phyloP scores from a whole-genome alignment of 2,888 invertebrate genomes.

The Eucera pruinosa region DNA sequence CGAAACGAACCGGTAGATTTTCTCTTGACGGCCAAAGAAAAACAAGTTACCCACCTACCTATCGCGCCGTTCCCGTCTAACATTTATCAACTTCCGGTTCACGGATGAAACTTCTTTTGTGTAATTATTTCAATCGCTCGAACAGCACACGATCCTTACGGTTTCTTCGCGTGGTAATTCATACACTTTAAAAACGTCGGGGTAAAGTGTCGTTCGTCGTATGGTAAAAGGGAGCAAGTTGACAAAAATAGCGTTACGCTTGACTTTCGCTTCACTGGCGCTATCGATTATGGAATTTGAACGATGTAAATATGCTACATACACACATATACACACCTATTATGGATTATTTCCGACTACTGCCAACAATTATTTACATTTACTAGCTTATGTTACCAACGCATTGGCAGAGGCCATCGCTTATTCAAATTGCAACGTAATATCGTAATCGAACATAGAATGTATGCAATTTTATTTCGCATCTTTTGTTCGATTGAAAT shows the following conservation, averaged over 20 bases:
- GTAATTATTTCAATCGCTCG: not conserved
- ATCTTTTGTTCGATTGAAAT: too few relatives aligned
- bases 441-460: too few relatives aligned
- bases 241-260: constrained; percentile 26
- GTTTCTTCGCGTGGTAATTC: constrained; percentile 1
- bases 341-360: constrained; percentile 28
- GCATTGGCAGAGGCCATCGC: too few relatives aligned
- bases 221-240: not conserved
- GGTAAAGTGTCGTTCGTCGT: constrained; percentile 2
- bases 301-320: constrained; percentile 20
- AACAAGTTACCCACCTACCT: not conserved
- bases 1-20: constrained; percentile 9
- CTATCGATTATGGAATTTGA: constrained; percentile 39
- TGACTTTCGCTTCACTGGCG: not conserved
- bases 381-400: not conserved
- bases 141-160: not conserved
- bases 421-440: too few relatives aligned
- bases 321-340: not conserved
- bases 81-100: not conserved
- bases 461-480: too few relatives aligned
- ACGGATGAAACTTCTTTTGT: not conserved
- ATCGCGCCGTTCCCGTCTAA: not conserved
- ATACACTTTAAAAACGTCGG: not conserved
- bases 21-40: constrained; percentile 56
- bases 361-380: constrained; percentile 26